A percentile compares a stretch with the other conserved stretches of the same genome.
Conservation (phyloP, 2,113 vertebrate species). For the Anoura caudifer region DNA sequence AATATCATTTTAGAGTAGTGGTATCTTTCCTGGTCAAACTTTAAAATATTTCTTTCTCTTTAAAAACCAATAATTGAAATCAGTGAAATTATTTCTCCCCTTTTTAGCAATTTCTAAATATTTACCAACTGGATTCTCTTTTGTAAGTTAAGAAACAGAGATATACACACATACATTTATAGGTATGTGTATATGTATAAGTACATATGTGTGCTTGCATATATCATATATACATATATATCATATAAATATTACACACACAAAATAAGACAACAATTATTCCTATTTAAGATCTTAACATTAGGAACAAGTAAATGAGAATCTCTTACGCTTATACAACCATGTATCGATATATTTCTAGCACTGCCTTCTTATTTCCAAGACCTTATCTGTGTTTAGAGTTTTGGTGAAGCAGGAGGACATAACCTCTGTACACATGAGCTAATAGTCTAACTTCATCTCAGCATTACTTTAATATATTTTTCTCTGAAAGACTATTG, state of each 20-base stretch:
- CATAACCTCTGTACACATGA: neutral
- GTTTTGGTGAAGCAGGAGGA: neutral
- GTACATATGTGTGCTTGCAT: neutral
- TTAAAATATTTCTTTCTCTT: conserved; percentile 4
- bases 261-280: neutral
- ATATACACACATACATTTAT: neutral
- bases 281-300: neutral
- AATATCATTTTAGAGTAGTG: neutral
- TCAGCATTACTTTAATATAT: neutral
- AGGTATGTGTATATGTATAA: neutral
- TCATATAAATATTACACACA: neutral
- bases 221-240: neutral
- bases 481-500: neutral
- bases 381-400: neutral
- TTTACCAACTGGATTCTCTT: neutral
- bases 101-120: neutral
- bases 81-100: neutral
- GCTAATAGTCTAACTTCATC: neutral
- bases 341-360: neutral
- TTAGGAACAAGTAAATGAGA: neutral
- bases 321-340: neutral
- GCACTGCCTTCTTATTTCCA: neutral
- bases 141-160: neutral
- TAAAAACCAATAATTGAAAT: neutral
- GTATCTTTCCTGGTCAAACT: conserved; percentile 29